Conservation (phyloP, 2,797 vertebrate species). For the Pseudocheirus occidentalis region DNA sequence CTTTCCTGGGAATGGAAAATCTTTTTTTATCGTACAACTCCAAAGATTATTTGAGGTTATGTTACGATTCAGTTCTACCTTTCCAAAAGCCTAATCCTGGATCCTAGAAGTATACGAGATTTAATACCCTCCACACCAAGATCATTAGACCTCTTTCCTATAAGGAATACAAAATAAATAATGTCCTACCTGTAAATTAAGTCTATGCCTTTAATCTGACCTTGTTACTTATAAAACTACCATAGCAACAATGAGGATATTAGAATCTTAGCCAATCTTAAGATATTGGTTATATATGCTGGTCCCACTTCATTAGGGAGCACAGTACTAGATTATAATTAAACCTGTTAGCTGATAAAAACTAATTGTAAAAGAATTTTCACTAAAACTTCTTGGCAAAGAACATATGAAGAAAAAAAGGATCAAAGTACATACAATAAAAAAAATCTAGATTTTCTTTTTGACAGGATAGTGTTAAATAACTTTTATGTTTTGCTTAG, state of each 20-base stretch:
- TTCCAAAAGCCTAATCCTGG: not conserved
- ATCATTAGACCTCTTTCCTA: not conserved
- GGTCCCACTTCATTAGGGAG: not conserved
- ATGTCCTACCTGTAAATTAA: not conserved
- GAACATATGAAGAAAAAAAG: conserved; percentile 46
- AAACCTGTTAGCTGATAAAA: conserved; percentile 27
- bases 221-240: not conserved
- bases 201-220: conserved; percentile 1
- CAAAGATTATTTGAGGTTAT: not conserved
- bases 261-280: not conserved
- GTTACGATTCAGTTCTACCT: not conserved
- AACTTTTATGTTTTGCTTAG: not conserved
- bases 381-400: conserved; percentile 34
- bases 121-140: not conserved
- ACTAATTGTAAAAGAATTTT: conserved; percentile 47
- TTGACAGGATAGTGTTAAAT: not conserved
- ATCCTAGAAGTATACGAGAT: not conserved
- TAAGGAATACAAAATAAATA: not conserved
- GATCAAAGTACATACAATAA: conserved; percentile 17
- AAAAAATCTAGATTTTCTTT: not conserved
- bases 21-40: not conserved
- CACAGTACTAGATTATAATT: conserved; percentile 19
- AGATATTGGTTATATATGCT: not conserved
- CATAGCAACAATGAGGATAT: conserved; percentile 25
- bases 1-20: not conserved